A percentile compares a stretch with the other conserved stretches of the same genome.
These are phyloP conservation scores for Tenualosa thibaudeaui DNA, from an alignment of 2,797 vertebrate genomes.

Conservation along the genomic window DNA sequence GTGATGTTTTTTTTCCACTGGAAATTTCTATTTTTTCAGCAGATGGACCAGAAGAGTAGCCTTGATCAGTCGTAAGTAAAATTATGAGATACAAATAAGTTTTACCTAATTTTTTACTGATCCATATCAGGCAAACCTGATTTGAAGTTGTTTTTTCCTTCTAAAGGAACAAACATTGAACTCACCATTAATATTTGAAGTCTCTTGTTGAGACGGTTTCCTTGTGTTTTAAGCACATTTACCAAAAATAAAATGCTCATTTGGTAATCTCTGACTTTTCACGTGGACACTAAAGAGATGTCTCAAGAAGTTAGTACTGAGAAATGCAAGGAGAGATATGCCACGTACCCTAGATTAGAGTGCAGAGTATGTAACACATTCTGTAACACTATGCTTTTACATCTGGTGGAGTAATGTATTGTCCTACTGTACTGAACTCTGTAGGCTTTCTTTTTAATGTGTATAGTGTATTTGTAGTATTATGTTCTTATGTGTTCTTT, in stretches of 20 bases:
- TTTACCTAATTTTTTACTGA: no score
- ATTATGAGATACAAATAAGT: no score
- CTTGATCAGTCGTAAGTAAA: no score
- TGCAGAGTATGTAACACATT: neutral
- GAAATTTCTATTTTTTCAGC: no score
- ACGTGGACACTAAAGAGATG: neutral
- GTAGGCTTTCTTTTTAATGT: slow-evolving; percentile 40
- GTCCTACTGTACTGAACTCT: slow-evolving; percentile 20
- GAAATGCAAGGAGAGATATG: neutral
- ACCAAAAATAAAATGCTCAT: neutral
- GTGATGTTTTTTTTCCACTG: no score
- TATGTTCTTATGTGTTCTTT: slow-evolving; percentile 29
- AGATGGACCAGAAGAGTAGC: neutral
- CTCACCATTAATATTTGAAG: neutral
- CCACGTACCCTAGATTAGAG: neutral
- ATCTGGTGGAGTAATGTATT: neutral
- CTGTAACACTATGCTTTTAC: neutral
- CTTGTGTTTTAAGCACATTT: neutral
- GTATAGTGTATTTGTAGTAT: slow-evolving; percentile 55
- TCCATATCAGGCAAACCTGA: neutral
- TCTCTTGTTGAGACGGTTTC: neutral
- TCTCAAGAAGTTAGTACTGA: neutral
- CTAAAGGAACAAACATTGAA: no score
- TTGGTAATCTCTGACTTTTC: neutral
- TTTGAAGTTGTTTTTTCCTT: neutral